These are phyloP conservation scores for Emydocephalus ijimae DNA, from an alignment of 2,113 vertebrate species.

Conservation along the genomic window DNA sequence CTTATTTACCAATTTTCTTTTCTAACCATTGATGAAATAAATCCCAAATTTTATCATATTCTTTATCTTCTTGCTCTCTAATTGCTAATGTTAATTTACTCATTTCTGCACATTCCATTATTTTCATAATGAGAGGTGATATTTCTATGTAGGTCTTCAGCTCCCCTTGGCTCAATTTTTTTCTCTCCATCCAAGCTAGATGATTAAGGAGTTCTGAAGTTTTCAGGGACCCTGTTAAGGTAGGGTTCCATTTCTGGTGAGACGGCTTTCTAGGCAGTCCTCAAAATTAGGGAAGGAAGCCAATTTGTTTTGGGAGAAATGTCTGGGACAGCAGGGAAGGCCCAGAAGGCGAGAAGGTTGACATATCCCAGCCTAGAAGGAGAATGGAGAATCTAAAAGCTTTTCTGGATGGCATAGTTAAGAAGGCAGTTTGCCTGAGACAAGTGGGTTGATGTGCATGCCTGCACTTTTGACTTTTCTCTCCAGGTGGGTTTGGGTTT, in stretches of 20 bases:
- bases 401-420: neutral
- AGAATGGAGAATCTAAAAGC: neutral
- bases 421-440: neutral
- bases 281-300: neutral
- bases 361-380: neutral
- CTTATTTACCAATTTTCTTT: no score
- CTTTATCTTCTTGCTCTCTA: no score
- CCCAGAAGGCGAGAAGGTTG: neutral
- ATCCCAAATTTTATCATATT: no score
- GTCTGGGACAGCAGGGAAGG: neutral
- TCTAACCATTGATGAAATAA: no score
- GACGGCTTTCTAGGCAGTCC: fast-evolving
- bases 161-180: neutral
- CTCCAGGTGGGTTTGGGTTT: neutral
- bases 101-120: no score
- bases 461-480: neutral
- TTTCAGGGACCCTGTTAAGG: neutral
- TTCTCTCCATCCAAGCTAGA: neutral
- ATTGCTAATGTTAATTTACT: no score
- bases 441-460: neutral
- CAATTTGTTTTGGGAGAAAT: neutral
- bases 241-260: neutral
- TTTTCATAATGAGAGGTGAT: no score
- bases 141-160: neutral
- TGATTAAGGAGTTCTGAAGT: neutral